Percentiles rank a stretch among this genome's conserved stretches.
These are phyloP conservation scores for Phoxinus phoxinus DNA, from an alignment of 2,113 vertebrate genomes.

Conservation along the genomic window DNA sequence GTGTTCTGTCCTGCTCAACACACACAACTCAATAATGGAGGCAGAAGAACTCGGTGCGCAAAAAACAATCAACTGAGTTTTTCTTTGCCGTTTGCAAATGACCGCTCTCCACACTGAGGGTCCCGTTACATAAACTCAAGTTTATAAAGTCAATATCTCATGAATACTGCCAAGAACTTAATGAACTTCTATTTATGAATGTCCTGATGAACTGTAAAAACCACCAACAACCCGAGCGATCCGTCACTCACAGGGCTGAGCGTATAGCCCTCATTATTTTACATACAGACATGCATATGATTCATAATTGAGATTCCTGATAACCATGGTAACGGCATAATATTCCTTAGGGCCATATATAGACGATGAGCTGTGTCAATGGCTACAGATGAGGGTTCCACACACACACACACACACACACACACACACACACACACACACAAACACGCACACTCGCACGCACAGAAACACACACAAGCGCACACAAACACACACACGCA, in stretches of 20 bases:
- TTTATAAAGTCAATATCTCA: background rate
- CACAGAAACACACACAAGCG: too few relatives aligned
- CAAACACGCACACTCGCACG: too few relatives aligned
- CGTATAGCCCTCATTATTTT: background rate
- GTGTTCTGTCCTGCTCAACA: background rate
- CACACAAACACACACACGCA: background rate
- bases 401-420: background rate
- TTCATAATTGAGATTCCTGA: background rate
- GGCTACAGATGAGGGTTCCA: background rate
- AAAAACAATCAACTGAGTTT: background rate
- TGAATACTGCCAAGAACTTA: background rate
- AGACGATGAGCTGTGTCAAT: background rate
- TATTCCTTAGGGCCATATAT: background rate
- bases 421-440: background rate
- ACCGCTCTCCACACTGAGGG: background rate
- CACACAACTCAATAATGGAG: background rate
- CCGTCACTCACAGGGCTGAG: background rate
- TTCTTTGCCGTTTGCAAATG: background rate
- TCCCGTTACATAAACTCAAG: background rate
- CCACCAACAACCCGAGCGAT: background rate
- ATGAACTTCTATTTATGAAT: background rate
- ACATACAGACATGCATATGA: background rate
- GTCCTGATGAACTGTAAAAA: background rate
- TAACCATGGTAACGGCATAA: constrained; percentile 23
- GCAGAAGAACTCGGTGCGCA: background rate